Base-by-base conservation (phyloP, 2,888 invertebrate species). In the Tyria jacobaeae region DNA sequence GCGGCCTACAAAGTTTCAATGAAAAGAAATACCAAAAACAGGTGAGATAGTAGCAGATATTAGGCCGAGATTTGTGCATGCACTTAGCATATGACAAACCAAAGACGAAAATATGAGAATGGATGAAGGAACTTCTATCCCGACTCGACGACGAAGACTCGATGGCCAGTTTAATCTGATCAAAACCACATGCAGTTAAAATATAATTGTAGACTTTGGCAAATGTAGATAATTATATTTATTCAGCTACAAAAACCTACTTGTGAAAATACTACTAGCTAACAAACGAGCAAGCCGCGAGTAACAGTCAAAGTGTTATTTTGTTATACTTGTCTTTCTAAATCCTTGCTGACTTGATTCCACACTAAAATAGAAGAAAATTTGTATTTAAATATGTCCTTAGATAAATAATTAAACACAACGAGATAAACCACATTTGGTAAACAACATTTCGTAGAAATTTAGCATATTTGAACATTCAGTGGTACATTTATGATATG, bases 291-390 rank as follows among this genome's bases (percentile, higher is more conserved):
- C n/a, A 52, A 25, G 7, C n/a, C n/a, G 24, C 14, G 21, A 51
- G 21, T 14, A 57, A 57, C 31, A 61, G 55, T 41, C 51, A 58
- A 51, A 21, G 31, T 44, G 39, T 51, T 14, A 21, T 57, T 31
- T 27, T 24, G 7, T 7, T 31, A 57, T 62, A 57, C 57, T 57
- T 57, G 57, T 51, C 56, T 47, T 9, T 50, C 24, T 37, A n/a
- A 55, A 39, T 53, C 62, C 57, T 49, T 49, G 62, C 14, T 57
- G 54, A 25, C 49, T 15, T 48, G 41, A 55, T 50, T 59, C n/a
- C 83, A 57, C 80, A 71, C 51, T 59, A 50, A 34, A 55, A 59
- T 55, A 51, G 39, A 37, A 54, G 60, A 68, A 56, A 57, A 60
- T 52, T 27, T 47, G 31, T 12, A 48, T 35, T 52, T 44, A 51